phyloP scores from a whole-genome alignment of 2,113 vertebrate genomes.

The Verasper variegatus region DNA sequence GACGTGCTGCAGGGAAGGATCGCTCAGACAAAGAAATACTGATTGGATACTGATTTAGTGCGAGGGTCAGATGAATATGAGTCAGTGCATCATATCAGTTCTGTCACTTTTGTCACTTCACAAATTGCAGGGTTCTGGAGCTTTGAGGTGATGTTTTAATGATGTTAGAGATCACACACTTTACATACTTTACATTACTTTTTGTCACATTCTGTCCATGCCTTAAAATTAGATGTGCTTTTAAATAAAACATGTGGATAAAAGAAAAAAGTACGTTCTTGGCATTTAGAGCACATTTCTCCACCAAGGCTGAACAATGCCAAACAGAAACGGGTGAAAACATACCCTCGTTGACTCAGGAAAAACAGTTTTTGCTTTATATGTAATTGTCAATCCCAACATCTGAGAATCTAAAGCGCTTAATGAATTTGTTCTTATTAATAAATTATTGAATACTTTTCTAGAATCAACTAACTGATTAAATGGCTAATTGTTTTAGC shows the following conservation, averaged over 20 bases:
- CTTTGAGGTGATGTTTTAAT: conserved; percentile 46
- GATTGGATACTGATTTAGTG: conserved; percentile 75
- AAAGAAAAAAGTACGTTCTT: neutral
- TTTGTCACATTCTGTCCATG: conserved; percentile 37
- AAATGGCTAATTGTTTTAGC: neutral
- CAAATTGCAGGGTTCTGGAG: conserved; percentile 49
- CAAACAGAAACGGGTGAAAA: neutral
- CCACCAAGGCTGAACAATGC: neutral
- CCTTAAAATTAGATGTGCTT: conserved; percentile 24
- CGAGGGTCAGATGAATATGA: conserved; percentile 61
- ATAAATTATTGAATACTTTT: neutral
- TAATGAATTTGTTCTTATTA: neutral
- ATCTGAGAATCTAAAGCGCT: neutral
- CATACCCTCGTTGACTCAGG: neutral
- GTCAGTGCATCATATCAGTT: conserved; percentile 72
- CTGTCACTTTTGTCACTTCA: conserved; percentile 63
- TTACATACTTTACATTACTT: conserved; percentile 54
- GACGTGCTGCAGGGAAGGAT: conserved; percentile 60
- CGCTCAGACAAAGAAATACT: conserved; percentile 76
- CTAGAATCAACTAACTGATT: neutral
- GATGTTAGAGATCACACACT: conserved; percentile 49
- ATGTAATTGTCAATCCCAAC: neutral
- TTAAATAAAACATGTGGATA: neutral
- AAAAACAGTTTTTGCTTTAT: neutral
- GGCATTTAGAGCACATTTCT: too few relatives aligned